phyloP scores from a whole-genome alignment of 1,140 invertebrate species.

The Palaemon carinicauda region DNA sequence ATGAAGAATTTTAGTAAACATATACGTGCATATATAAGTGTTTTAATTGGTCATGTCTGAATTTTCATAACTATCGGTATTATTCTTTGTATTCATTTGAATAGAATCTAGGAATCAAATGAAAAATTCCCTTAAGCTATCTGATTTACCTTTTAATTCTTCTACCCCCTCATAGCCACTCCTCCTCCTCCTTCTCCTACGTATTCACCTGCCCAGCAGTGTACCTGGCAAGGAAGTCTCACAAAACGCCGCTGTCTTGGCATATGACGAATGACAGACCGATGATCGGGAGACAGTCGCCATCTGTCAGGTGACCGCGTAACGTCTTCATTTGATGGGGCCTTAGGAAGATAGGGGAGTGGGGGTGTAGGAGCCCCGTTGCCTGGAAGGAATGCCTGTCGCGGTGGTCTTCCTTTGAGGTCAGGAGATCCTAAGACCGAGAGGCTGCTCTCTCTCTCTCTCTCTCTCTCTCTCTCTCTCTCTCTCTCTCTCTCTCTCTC shows the following conservation, averaged over 20 bases:
- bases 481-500: slow-evolving; percentile 6
- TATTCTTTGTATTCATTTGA: no score
- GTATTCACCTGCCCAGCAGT: no score
- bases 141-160: neutral
- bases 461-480: neutral
- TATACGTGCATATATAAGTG: no score
- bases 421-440: no score
- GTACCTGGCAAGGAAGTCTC: slow-evolving; percentile 28
- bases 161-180: neutral
- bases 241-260: slow-evolving; percentile 38
- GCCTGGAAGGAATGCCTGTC: neutral
- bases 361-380: neutral
- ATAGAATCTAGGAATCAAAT: no score
- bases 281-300: slow-evolving; percentile 47
- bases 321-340: slow-evolving; percentile 39
- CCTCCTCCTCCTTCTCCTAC: neutral
- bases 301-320: slow-evolving; percentile 36
- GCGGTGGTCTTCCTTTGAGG: no score
- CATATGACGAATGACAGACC: slow-evolving; percentile 50
- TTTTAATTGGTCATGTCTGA: no score
- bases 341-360: neutral
- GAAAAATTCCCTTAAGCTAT: neutral
- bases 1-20: no score
- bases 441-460: neutral
- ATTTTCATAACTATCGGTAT: no score